These are phyloP conservation scores for Trachymyrmex septentrionalis DNA, from an alignment of 1,140 invertebrate species.

Conservation along the genomic window DNA sequence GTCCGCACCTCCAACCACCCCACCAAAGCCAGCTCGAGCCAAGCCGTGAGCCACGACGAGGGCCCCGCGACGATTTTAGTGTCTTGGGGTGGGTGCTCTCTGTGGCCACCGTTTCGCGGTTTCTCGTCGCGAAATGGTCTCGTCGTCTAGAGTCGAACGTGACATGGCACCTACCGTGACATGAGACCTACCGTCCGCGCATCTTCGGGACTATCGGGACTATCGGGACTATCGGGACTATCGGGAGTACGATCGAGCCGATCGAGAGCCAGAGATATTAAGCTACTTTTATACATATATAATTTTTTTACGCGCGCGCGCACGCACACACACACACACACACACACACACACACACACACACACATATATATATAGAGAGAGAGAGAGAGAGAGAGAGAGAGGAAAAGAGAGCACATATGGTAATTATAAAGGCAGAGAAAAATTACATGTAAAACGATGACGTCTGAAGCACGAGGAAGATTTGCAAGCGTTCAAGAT, in stretches of 20 bases:
- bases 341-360: background rate
- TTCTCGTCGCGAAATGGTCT: conserved; percentile 63
- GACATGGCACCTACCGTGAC: conserved; percentile 41
- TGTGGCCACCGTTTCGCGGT: conserved; percentile 82
- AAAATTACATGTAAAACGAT: background rate
- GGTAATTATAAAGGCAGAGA: background rate
- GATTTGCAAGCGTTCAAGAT: background rate
- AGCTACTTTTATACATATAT: background rate
- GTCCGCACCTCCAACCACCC: conserved; percentile 86
- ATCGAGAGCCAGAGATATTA: background rate
- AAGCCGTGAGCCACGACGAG: conserved; percentile 84
- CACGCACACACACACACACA: too few relatives aligned
- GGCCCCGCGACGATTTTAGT: conserved; percentile 86
- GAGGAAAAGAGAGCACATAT: background rate
- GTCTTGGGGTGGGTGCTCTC: conserved; percentile 86
- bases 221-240: background rate
- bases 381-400: background rate
- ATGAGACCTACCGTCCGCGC: background rate
- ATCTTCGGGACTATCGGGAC: background rate
- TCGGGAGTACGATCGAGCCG: background rate
- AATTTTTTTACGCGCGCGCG: too few relatives aligned
- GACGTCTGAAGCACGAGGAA: background rate
- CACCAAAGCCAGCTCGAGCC: conserved; percentile 85
- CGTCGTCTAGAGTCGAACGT: conserved; percentile 65
- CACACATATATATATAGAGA: background rate